A percentile compares a stretch with the other conserved stretches of the same genome.
These are phyloP conservation scores for Pangasius larnaudii DNA, from an alignment of 2,797 vertebrate species.

Conservation along the genomic window DNA sequence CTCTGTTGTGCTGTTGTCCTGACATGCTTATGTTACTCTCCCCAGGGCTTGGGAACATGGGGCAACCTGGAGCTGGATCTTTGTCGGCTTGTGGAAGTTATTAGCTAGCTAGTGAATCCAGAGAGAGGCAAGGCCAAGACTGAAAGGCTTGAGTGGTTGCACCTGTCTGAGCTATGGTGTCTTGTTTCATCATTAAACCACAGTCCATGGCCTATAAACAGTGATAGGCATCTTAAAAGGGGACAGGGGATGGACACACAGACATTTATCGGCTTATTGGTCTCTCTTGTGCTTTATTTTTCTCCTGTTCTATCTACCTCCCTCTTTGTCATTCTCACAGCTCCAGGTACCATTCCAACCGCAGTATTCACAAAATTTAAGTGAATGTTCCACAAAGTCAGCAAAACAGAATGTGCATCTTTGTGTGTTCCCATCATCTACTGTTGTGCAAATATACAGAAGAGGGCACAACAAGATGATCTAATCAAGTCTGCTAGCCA, in stretches of 20 bases:
- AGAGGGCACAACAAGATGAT: slow-evolving; percentile 3
- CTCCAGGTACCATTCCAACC: background rate
- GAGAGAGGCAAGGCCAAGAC: slow-evolving; percentile 2
- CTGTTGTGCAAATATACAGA: background rate
- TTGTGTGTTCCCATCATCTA: background rate
- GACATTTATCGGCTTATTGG: slow-evolving; percentile 42
- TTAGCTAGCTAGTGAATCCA: slow-evolving; percentile 10
- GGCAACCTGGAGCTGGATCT: background rate
- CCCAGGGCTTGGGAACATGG: background rate
- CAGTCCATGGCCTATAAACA: slow-evolving; percentile 43
- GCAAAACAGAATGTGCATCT: background rate
- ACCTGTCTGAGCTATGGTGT: slow-evolving; percentile 49
- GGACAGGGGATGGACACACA: slow-evolving; percentile 32
- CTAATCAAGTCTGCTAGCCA: background rate
- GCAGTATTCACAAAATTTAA: background rate
- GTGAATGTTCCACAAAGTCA: background rate
- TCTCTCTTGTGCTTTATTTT: slow-evolving; percentile 16
- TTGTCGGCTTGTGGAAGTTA: slow-evolving; percentile 1
- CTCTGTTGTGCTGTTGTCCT: background rate
- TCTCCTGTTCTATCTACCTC: slow-evolving; percentile 9
- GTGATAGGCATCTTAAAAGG: slow-evolving; percentile 53
- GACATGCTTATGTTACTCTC: background rate
- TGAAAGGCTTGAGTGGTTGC: slow-evolving; percentile 39
- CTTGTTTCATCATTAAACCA: slow-evolving; percentile 52
- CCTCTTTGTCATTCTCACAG: slow-evolving; percentile 32